Evolutionary conservation across 1,140 invertebrate genomes (phyloP).

Genomic region (Drosophila santomea): DNA sequence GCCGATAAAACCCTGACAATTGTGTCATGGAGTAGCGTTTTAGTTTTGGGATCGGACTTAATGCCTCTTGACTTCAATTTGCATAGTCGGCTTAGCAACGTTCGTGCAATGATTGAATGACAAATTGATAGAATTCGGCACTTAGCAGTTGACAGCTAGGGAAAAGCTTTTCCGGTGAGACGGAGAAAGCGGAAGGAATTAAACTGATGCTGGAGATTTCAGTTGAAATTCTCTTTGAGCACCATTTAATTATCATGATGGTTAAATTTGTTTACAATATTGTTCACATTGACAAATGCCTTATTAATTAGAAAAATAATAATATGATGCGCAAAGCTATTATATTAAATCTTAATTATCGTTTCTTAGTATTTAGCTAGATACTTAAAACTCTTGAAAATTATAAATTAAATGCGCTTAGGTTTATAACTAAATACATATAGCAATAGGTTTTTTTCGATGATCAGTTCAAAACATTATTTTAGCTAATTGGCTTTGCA

Average conservation of each 20-base stretch:
- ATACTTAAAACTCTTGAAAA: neutral
- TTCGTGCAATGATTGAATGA: constrained; percentile 45
- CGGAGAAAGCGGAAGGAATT: constrained; percentile 1
- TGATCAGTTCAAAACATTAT: no score
- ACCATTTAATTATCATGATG: constrained; percentile 17
- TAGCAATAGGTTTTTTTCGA: no score
- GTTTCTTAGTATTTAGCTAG: neutral
- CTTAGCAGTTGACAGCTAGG: constrained; percentile 32
- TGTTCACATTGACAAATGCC: neutral
- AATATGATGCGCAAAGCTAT: no score
- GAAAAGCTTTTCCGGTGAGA: constrained; percentile 1
- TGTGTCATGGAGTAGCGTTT: constrained; percentile 57
- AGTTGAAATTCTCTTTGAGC: constrained; percentile 11
- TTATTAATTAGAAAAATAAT: no score
- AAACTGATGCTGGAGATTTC: constrained; percentile 1
- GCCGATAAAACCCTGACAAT: constrained; percentile 60
- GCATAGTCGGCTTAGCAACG: constrained; percentile 57
- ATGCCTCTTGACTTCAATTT: constrained; percentile 63
- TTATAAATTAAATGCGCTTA: no score
- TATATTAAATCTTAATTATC: neutral
- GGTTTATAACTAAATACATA: no score
- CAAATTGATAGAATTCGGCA: constrained; percentile 41
- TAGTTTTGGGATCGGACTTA: constrained; percentile 54
- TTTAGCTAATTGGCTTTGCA: no score
- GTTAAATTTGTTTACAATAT: constrained; percentile 7